Evolutionary conservation across 2,888 invertebrate genomes (phyloP).

Genomic region (Apocheima hispidaria): DNA sequence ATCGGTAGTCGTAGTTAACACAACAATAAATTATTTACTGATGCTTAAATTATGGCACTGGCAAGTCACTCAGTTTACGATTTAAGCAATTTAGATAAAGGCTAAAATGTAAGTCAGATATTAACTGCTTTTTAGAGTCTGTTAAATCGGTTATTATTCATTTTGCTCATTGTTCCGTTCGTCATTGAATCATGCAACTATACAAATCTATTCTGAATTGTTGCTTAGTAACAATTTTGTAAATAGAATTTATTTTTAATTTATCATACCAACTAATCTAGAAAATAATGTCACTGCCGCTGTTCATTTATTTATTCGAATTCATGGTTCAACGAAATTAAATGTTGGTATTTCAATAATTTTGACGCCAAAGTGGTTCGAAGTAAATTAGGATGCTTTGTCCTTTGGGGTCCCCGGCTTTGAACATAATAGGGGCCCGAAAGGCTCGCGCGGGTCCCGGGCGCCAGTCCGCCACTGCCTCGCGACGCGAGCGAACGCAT

Average conservation of each 20-base stretch:
- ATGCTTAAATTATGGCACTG: too few relatives aligned
- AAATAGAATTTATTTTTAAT: conserved; percentile 10
- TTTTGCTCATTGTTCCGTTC: not conserved
- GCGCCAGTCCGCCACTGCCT: conserved; percentile 45
- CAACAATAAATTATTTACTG: too few relatives aligned
- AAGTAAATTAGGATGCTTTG: not conserved
- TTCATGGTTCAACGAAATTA: not conserved
- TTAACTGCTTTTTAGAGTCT: too few relatives aligned
- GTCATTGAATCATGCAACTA: not conserved
- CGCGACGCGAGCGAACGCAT: conserved; percentile 54
- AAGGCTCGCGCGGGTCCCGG: conserved; percentile 11
- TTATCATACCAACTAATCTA: not conserved
- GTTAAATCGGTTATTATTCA: too few relatives aligned
- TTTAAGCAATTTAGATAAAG: too few relatives aligned
- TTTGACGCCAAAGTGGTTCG: not conserved
- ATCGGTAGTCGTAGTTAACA: too few relatives aligned
- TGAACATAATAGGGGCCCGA: not conserved
- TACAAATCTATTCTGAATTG: conserved; percentile 23
- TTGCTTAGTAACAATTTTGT: conserved; percentile 13
- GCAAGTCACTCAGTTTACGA: too few relatives aligned
- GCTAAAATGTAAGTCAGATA: too few relatives aligned
- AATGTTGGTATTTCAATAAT: not conserved
- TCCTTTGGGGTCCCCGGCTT: conserved; percentile 5
- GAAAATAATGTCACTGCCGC: not conserved
- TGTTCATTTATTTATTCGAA: not conserved